These are phyloP conservation scores for Xerus rutilus DNA, from an alignment of 2,797 vertebrate species.

Conservation along the genomic window DNA sequence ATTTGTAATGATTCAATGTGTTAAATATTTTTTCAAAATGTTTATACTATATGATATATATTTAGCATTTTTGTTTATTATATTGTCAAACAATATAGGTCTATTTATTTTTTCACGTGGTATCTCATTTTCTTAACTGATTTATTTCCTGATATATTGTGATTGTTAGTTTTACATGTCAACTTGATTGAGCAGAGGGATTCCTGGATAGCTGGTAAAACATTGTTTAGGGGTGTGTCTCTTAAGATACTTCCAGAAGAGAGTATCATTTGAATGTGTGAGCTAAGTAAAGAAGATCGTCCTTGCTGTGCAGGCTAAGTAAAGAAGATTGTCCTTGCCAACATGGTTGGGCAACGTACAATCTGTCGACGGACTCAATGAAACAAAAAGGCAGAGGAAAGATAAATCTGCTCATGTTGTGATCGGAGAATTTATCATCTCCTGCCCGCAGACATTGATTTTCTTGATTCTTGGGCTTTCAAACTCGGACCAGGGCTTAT, in stretches of 20 bases:
- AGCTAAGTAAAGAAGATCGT: not conserved
- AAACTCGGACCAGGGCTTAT: not conserved
- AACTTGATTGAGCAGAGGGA: not conserved
- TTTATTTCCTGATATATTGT: not conserved
- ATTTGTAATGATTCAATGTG: not conserved
- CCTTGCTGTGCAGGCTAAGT: not conserved
- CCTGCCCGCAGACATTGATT: not conserved
- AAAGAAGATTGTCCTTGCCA: not conserved
- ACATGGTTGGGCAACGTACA: not conserved
- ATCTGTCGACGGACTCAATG: not conserved
- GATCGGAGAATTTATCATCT: not conserved
- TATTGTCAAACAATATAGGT: not conserved
- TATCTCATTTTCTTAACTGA: slow-evolving; percentile 1
- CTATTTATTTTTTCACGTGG: not conserved
- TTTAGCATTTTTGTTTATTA: not conserved
- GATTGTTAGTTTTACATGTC: not conserved
- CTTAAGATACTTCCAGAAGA: not conserved
- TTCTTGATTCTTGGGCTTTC: not conserved
- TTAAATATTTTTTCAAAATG: not conserved
- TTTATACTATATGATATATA: not conserved
- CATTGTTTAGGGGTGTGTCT: not conserved
- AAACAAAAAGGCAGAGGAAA: not conserved
- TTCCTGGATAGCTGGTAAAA: not conserved
- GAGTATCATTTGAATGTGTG: not conserved
- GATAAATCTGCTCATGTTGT: not conserved